Conservation (phyloP, 2,888 invertebrate species). For the Trichacis sp. region DNA sequence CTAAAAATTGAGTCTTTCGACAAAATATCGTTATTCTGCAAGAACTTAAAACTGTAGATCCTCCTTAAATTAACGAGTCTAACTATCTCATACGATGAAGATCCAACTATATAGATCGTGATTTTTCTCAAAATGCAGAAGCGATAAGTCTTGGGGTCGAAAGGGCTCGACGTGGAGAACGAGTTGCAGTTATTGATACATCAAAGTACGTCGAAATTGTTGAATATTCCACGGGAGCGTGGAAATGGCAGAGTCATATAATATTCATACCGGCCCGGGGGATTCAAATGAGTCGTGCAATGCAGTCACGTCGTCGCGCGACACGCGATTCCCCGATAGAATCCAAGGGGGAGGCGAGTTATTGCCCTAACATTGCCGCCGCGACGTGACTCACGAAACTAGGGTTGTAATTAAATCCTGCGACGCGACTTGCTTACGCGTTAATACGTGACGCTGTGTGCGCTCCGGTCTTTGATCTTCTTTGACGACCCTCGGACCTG, state of each 20-base stretch:
- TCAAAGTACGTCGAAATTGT: neutral
- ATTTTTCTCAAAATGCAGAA: too few species aligned
- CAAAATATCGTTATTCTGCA: too few species aligned
- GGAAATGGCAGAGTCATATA: neutral
- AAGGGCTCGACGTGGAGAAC: too few species aligned
- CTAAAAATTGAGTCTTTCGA: too few species aligned
- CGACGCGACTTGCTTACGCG: neutral
- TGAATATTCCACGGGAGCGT: neutral
- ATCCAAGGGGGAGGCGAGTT: too few species aligned
- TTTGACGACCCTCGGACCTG: neutral
- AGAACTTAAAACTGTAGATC: too few species aligned
- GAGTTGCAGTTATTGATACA: neutral
- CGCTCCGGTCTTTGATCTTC: neutral
- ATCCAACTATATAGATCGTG: too few species aligned
- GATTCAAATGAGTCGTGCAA: neutral
- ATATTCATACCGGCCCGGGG: neutral
- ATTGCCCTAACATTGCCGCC: neutral
- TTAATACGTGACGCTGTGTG: neutral
- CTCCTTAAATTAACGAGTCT: too few species aligned
- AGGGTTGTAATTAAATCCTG: neutral
- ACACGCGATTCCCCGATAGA: conserved; percentile 1
- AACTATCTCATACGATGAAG: too few species aligned
- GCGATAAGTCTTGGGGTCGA: neutral
- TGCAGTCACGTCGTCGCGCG: neutral
- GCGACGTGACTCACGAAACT: neutral